Evolutionary conservation across 2,888 invertebrate genomes (phyloP).

Genomic region (Platycheirus albimanus): DNA sequence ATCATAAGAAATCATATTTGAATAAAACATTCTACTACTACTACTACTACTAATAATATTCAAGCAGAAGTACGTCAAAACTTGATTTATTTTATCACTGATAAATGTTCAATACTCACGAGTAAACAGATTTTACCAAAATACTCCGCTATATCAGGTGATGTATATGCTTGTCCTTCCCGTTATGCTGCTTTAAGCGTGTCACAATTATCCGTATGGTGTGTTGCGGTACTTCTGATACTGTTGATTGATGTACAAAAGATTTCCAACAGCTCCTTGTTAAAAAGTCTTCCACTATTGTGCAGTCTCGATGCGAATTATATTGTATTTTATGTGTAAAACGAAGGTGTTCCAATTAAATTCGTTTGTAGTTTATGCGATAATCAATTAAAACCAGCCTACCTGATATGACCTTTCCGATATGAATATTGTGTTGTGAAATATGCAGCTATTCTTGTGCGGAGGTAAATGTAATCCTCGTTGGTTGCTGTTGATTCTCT

Average conservation of each 20-base stretch:
- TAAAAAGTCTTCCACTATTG: background rate
- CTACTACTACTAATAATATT: no score
- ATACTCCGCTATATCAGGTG: background rate
- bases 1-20: no score
- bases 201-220: background rate
- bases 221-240: no score
- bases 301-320: background rate
- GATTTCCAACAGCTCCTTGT: background rate
- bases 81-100: background rate
- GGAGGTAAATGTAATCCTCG: no score
- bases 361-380: no score
- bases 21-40: no score
- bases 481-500: conserved; percentile 1
- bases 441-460: no score
- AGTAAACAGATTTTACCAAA: background rate
- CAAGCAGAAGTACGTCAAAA: background rate
- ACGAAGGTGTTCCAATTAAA: background rate
- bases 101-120: conserved; percentile 1
- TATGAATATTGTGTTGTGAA: no score
- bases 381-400: background rate
- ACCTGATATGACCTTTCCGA: no score
- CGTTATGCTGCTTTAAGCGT: background rate
- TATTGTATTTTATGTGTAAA: no score
- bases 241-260: background rate
- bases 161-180: background rate